Evolutionary conservation across 2,113 vertebrate genomes (phyloP).

Genomic region (Bos indicus): DNA sequence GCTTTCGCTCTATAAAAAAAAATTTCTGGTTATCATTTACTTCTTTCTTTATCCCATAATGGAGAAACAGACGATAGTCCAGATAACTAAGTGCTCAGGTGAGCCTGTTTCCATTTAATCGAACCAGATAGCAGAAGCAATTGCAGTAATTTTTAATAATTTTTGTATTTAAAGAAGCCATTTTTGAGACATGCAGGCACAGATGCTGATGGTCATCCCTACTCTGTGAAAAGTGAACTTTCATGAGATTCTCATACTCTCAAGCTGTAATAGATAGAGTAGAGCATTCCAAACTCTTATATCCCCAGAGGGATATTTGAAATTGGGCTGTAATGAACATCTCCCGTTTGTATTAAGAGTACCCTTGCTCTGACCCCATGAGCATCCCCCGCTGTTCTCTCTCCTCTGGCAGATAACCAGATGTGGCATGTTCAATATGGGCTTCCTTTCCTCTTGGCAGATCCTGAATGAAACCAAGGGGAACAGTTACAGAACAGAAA

Average conservation of each 20-base stretch:
- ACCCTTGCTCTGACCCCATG: neutral
- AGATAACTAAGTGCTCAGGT: neutral
- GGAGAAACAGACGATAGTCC: neutral
- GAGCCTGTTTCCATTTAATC: neutral
- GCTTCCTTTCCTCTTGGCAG: slow-evolving; percentile 24
- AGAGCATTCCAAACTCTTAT: neutral
- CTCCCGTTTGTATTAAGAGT: neutral
- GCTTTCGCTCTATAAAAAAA: neutral
- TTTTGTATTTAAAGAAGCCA: neutral
- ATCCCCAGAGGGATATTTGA: neutral
- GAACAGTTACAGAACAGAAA: slow-evolving; percentile 43
- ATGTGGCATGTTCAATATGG: neutral
- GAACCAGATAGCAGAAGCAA: neutral
- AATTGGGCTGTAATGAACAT: neutral
- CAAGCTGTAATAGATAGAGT: neutral
- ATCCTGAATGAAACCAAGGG: slow-evolving; percentile 38
- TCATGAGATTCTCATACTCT: neutral
- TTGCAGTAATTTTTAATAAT: neutral
- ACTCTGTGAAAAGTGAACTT: neutral
- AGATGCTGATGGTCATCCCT: neutral
- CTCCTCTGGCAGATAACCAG: neutral
- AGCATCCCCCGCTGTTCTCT: neutral
- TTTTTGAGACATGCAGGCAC: neutral
- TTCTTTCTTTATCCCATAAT: neutral
- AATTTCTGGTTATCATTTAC: neutral